phyloP scores from a whole-genome alignment of 2,113 vertebrate species.

The Gymnocephalus cernua region DNA sequence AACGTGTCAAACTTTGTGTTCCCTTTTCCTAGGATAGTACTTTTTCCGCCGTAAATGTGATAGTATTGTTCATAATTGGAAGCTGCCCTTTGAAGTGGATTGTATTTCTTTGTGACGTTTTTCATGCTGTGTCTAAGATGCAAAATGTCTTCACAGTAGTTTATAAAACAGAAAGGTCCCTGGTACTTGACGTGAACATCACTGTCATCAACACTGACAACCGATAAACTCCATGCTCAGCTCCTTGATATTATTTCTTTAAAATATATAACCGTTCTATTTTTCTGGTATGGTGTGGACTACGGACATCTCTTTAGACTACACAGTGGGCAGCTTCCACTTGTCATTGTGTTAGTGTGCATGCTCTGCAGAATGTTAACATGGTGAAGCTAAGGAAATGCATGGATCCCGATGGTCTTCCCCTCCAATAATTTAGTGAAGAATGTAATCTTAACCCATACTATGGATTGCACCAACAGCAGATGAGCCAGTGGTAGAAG shows the following conservation, averaged over 20 bases:
- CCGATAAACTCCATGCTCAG: no score
- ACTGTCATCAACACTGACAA: no score
- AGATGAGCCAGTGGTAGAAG: conserved; percentile 55
- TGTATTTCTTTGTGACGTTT: neutral
- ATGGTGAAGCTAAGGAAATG: conserved; percentile 22
- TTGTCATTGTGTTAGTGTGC: conserved; percentile 6
- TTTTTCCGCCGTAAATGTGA: neutral
- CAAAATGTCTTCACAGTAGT: neutral
- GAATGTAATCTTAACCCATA: conserved; percentile 11
- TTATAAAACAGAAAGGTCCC: neutral
- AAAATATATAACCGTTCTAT: no score
- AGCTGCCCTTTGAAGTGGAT: conserved; percentile 11
- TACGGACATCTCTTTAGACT: neutral
- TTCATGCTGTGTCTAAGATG: neutral
- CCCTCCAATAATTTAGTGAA: neutral
- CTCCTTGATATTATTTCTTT: no score
- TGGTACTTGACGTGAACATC: neutral
- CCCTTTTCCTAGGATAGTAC: neutral
- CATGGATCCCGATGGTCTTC: conserved; percentile 30
- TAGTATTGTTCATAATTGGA: conserved; percentile 4
- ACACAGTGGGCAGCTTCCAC: conserved; percentile 20
- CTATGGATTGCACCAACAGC: conserved; percentile 54
- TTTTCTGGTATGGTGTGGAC: neutral
- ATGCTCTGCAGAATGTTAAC: conserved; percentile 17
- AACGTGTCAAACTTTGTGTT: neutral